Evolutionary conservation across 1,140 invertebrate species (phyloP).

Genomic region (Macrobrachium nipponense): DNA sequence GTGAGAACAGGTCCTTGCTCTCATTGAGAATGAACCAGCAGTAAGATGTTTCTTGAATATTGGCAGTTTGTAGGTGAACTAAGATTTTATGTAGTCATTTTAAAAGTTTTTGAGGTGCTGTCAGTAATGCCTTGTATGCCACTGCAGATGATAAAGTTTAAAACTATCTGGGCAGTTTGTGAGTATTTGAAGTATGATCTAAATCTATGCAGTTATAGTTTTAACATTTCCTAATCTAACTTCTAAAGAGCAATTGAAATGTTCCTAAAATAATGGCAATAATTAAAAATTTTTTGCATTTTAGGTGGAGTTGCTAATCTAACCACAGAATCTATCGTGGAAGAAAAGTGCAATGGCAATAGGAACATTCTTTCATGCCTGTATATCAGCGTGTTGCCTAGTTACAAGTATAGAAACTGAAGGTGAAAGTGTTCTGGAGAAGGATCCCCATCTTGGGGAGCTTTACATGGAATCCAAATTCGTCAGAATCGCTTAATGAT

Average conservation of each 20-base stretch:
- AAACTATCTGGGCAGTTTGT: too few relatives aligned
- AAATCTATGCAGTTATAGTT: too few relatives aligned
- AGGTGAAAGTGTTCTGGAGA: constrained; percentile 68
- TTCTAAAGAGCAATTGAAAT: background rate
- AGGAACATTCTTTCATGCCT: constrained; percentile 96
- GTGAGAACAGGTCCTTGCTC: constrained; percentile 82
- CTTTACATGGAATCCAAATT: constrained; percentile 56
- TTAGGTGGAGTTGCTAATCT: constrained; percentile 34
- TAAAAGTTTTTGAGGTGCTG: too few relatives aligned
- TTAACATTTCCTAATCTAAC: background rate
- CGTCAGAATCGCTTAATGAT: constrained; percentile 43
- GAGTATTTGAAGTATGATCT: too few relatives aligned
- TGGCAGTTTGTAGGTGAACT: background rate
- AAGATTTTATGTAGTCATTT: background rate
- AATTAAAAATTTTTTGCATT: constrained; percentile 46
- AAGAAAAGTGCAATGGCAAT: constrained; percentile 94
- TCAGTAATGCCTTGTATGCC: too few relatives aligned
- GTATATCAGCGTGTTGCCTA: constrained; percentile 92
- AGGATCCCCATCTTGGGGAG: constrained; percentile 62
- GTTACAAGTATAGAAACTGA: constrained; percentile 91
- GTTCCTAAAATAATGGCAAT: background rate
- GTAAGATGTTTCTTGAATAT: background rate
- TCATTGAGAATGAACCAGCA: constrained; percentile 55
- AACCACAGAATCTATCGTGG: constrained; percentile 56
- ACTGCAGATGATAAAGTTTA: too few relatives aligned